Conservation (phyloP, 1,140 invertebrate species). For the Apis laboriosa region DNA sequence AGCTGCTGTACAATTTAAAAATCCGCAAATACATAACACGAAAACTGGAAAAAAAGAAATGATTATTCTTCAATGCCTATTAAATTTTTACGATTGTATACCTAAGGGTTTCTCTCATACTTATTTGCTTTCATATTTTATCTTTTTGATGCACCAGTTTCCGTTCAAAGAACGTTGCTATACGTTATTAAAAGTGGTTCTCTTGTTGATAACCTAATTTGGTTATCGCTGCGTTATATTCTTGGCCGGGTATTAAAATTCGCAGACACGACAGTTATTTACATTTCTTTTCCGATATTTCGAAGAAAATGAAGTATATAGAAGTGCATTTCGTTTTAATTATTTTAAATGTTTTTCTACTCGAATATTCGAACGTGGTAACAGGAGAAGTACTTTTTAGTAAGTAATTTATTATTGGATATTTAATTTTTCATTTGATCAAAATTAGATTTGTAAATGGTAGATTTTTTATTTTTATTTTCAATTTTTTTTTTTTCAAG, state of each 20-base stretch:
- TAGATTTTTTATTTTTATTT: too few relatives aligned
- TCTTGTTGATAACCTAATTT: conserved; percentile 19
- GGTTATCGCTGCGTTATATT: conserved; percentile 3
- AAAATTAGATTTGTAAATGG: neutral
- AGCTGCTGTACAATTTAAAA: conserved; percentile 64
- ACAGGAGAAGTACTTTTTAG: neutral
- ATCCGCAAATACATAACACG: conserved; percentile 57
- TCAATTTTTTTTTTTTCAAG: neutral
- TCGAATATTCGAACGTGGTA: neutral
- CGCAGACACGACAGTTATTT: neutral
- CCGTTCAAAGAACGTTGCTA: conserved; percentile 21
- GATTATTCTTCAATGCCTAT: neutral
- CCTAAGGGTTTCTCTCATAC: neutral
- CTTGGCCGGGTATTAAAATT: conserved; percentile 27
- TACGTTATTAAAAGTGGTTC: conserved; percentile 29
- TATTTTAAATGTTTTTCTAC: neutral
- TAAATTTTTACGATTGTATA: neutral
- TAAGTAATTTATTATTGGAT: neutral
- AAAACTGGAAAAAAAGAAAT: conserved; percentile 17
- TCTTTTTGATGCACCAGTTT: conserved; percentile 21
- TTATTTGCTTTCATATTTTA: neutral
- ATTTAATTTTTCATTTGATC: neutral
- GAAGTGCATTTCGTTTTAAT: neutral
- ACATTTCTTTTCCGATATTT: neutral
- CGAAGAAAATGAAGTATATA: conserved; percentile 6